Conservation (phyloP, 1,140 invertebrate genomes). For the Drosophila erecta region DNA sequence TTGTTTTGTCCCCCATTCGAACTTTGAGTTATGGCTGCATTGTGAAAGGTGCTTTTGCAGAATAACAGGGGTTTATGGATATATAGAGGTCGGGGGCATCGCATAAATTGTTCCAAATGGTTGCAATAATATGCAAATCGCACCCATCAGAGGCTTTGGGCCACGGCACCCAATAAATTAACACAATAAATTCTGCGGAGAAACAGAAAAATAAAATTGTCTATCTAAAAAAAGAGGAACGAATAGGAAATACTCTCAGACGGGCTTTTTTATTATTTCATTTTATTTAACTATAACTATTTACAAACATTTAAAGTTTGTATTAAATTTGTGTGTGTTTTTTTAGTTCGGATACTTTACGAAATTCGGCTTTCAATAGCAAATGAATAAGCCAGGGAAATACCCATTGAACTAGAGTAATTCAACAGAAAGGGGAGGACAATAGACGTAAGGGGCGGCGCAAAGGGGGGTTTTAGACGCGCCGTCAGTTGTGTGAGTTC, state of each 20-base stretch:
- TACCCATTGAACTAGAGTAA: not conserved
- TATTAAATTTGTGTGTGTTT: too few species aligned
- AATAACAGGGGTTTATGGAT: not conserved
- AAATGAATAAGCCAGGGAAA: not conserved
- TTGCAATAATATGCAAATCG: slow-evolving; percentile 76
- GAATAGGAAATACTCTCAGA: not conserved
- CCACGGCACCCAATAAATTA: slow-evolving; percentile 68
- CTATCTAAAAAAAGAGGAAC: not conserved
- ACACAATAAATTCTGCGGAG: slow-evolving; percentile 67
- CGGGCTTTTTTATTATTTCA: too few species aligned
- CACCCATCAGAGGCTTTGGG: slow-evolving; percentile 40
- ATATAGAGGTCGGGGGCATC: slow-evolving; percentile 1
- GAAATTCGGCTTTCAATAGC: not conserved
- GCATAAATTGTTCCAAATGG: slow-evolving; percentile 57
- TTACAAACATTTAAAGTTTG: too few species aligned
- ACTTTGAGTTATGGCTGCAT: slow-evolving; percentile 1
- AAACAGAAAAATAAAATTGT: slow-evolving; percentile 27
- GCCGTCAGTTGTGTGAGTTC: slow-evolving; percentile 49
- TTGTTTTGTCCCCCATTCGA: slow-evolving; percentile 3
- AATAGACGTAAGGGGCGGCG: not conserved
- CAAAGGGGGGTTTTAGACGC: slow-evolving; percentile 7
- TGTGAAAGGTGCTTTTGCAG: slow-evolving; percentile 1
- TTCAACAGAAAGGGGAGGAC: slow-evolving; percentile 3
- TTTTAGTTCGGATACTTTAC: too few species aligned
- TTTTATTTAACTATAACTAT: too few species aligned